These are phyloP conservation scores for Molothrus aeneus DNA, from an alignment of 2,797 vertebrate genomes.

Conservation along the genomic window DNA sequence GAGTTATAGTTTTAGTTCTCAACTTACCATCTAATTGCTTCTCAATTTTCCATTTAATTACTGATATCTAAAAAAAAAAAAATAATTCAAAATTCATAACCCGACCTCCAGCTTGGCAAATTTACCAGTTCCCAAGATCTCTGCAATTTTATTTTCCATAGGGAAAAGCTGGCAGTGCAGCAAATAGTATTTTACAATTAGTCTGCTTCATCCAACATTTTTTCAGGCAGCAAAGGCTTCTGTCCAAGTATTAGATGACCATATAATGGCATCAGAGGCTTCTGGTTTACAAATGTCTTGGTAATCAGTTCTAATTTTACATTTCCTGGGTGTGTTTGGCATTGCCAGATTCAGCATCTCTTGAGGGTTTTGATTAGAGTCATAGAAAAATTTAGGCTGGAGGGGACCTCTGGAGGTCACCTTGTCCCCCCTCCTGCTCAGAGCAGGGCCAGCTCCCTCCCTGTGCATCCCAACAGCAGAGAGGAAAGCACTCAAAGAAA, in stretches of 20 bases:
- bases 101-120: conserved; percentile 13
- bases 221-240: conserved; percentile 62
- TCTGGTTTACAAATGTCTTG: conserved; percentile 55
- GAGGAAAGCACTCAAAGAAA: background rate
- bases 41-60: background rate
- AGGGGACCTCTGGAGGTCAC: conserved; percentile 31
- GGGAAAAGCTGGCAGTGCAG: conserved; percentile 49
- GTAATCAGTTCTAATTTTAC: conserved; percentile 70
- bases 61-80: background rate
- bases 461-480: background rate
- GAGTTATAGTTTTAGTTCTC: background rate
- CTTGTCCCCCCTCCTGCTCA: background rate
- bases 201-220: conserved; percentile 46
- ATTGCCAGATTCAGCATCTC: conserved; percentile 36
- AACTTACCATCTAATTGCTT: background rate
- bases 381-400: conserved; percentile 5
- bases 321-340: conserved; percentile 55
- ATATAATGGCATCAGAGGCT: conserved; percentile 46
- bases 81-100: background rate
- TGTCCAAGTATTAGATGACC: conserved; percentile 57
- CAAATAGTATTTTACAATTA: conserved; percentile 62
- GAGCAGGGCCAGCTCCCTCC: background rate
- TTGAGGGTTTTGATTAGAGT: conserved; percentile 22
- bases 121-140: conserved; percentile 44
- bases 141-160: conserved; percentile 53